Base-by-base conservation (phyloP, 2,888 invertebrate genomes). In the Polydrusus tereticollis region DNA sequence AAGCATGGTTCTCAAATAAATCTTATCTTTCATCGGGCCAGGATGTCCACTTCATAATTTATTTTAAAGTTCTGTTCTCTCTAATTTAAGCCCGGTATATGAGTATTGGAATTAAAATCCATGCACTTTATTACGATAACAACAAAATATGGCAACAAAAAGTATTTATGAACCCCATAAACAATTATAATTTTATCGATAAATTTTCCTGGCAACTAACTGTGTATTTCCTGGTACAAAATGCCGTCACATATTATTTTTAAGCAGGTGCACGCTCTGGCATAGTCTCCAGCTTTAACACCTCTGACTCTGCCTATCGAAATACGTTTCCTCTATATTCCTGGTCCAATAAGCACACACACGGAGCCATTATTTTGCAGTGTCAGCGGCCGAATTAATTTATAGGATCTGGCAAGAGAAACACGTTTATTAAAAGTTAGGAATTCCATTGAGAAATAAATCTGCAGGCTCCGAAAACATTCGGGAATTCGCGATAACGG, bases 401-500 rank as follows among this genome's bases (percentile, higher is more conserved):
- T 72, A 72, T 67, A 67, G 67, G 68, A 66, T 73, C 73, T 65
- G 69, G 73, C 69, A 65, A 66, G 55, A 58, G 60, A 64, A 63
- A 69, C 68, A 36, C 58, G 60, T 68, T 64, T 74, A 74, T 74
- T 74, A 74, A 68, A 74, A 74, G 71, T 74, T 68, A 62, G 68
- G 66, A 74, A 71, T 74, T 71, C 71, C 67, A 68, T 74, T 71
- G 74, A 74, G 74, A 68, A 71, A 71, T 74, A 70, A 74, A 70
- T 66, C 58, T 47, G 64, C 58, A 63, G 38, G 29, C 16, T 18
- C 47, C 59, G 68, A 72, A 72, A 72, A 63, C 72, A 63, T 72
- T 68, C 63, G 59, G 59, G 71, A 57, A 41, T 63, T 52, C 20
- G 67, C 66, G 23, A 70, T 74, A 74, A 71, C 64, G 67, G 74